Evolutionary conservation across 1,140 invertebrate species (phyloP).

Genomic region (Saxidomus purpurata): DNA sequence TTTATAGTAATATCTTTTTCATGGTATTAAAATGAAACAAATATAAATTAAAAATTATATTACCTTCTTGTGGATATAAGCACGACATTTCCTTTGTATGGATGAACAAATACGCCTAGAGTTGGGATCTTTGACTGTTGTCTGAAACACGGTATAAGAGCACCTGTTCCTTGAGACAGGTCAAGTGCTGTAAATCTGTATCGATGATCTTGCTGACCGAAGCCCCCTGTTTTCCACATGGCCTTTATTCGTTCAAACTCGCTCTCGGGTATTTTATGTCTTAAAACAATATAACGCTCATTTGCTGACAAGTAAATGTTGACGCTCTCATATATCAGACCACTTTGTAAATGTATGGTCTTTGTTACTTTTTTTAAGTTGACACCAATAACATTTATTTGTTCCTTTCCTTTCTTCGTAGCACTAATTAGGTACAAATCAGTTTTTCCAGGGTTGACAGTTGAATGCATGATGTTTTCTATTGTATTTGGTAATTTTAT

Average conservation of each 20-base stretch:
- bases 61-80: constrained; percentile 72
- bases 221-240: constrained; percentile 74
- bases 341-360: constrained; percentile 70
- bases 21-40: too few species aligned
- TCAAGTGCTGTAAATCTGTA: constrained; percentile 77
- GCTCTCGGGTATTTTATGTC: constrained; percentile 63
- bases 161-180: constrained; percentile 69
- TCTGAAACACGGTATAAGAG: constrained; percentile 72
- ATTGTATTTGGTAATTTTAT: constrained; percentile 25
- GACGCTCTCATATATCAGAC: constrained; percentile 68
- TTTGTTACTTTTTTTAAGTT: constrained; percentile 56
- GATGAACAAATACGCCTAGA: constrained; percentile 71
- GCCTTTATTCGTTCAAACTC: constrained; percentile 76
- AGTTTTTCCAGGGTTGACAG: constrained; percentile 50
- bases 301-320: constrained; percentile 69
- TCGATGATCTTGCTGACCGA: constrained; percentile 72
- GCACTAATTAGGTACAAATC: constrained; percentile 61
- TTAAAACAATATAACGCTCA: constrained; percentile 73
- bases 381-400: constrained; percentile 71
- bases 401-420: constrained; percentile 47
- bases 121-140: constrained; percentile 77
- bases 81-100: constrained; percentile 75
- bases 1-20: too few species aligned
- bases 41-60: too few species aligned
- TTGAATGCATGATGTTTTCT: constrained; percentile 37